These are phyloP conservation scores for Apotomis capreana DNA, from an alignment of 2,888 invertebrate genomes.

Conservation along the genomic window DNA sequence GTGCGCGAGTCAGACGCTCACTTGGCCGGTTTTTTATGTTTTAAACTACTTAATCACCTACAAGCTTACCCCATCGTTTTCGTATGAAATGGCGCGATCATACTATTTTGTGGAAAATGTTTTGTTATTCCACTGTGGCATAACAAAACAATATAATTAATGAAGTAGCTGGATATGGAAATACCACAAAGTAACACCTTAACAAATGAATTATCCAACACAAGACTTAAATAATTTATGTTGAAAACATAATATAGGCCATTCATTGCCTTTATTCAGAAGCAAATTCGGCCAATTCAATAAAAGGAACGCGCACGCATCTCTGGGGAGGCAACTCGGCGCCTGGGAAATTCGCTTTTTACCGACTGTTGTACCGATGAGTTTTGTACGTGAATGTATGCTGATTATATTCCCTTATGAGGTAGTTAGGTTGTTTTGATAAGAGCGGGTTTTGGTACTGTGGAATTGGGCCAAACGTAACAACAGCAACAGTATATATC, in stretches of 20 bases:
- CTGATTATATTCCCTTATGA: slow-evolving; percentile 34
- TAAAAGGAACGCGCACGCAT: slow-evolving; percentile 27
- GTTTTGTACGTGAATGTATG: slow-evolving; percentile 32
- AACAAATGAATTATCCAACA: neutral
- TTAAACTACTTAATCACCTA: too few relatives aligned
- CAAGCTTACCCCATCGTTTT: too few relatives aligned
- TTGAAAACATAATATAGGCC: neutral
- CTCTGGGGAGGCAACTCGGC: slow-evolving; percentile 24
- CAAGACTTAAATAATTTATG: neutral
- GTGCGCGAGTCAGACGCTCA: too few relatives aligned
- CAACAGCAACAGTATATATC: too few relatives aligned
- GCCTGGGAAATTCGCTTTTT: slow-evolving; percentile 38
- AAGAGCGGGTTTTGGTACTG: neutral
- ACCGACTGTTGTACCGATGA: slow-evolving; percentile 33
- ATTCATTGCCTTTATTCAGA: slow-evolving; percentile 4
- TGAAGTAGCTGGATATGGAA: neutral
- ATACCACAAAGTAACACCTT: neutral
- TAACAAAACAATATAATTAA: neutral
- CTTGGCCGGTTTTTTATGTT: too few relatives aligned
- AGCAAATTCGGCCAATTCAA: slow-evolving; percentile 33
- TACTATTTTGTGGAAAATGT: too few relatives aligned
- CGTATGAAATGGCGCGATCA: too few relatives aligned
- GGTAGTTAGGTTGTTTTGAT: slow-evolving; percentile 3
- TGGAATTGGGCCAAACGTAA: neutral
- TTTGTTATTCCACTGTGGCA: too few relatives aligned